These are phyloP conservation scores for Cyclopterus lumpus DNA, from an alignment of 2,797 vertebrate genomes.

Conservation along the genomic window DNA sequence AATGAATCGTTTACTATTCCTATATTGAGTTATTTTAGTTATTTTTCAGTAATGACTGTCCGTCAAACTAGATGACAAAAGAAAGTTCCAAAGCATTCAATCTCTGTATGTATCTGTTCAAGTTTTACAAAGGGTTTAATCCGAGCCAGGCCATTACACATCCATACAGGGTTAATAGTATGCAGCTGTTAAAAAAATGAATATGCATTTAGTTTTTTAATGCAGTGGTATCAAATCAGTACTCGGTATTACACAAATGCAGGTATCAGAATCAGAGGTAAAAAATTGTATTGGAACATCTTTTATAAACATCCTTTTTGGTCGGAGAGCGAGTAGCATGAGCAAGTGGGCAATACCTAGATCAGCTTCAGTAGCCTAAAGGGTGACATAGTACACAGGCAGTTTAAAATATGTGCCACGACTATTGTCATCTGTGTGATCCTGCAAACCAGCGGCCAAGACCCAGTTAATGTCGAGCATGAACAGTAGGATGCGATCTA, in stretches of 20 bases:
- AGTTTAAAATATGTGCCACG: background rate
- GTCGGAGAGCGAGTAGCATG: background rate
- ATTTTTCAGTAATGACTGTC: no score
- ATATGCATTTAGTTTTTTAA: background rate
- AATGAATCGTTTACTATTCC: no score
- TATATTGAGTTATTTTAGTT: no score
- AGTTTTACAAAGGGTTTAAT: no score
- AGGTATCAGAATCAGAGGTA: background rate
- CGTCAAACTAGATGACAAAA: no score
- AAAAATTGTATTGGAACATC: background rate
- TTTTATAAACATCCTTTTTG: background rate
- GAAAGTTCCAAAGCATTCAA: no score
- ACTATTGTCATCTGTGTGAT: background rate
- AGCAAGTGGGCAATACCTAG: background rate
- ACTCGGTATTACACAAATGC: no score
- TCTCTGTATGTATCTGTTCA: no score
- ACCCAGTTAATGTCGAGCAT: background rate
- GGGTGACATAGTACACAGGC: background rate
- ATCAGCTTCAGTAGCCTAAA: background rate
- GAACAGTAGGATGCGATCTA: background rate
- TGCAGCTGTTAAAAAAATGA: background rate
- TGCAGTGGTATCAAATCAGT: background rate
- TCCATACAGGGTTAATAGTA: background rate
- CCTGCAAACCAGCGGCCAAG: background rate
- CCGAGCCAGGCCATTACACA: background rate